phyloP scores from a whole-genome alignment of 2,797 vertebrate species.

The Nyctibius grandis region DNA sequence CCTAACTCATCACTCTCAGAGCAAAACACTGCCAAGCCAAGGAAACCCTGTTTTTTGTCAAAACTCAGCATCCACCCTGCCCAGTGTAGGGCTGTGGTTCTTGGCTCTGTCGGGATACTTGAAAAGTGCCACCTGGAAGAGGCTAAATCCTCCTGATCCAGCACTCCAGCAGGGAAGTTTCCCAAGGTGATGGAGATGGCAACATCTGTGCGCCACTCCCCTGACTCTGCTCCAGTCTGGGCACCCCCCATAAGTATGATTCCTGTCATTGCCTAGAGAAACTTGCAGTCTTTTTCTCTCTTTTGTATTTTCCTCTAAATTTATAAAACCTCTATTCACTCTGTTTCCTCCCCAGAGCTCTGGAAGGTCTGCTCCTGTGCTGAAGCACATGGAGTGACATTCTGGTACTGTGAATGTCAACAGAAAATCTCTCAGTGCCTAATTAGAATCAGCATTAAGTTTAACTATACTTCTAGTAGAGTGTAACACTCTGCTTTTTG shows the following conservation, averaged over 20 bases:
- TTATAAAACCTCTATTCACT: not conserved
- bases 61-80: not conserved
- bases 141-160: not conserved
- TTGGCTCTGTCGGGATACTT: not conserved
- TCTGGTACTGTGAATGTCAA: not conserved
- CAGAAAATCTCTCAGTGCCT: not conserved
- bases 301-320: not conserved
- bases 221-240: not conserved
- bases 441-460: not conserved
- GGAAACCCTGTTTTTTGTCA: accelerated
- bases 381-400: not conserved
- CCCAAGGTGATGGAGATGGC: not conserved
- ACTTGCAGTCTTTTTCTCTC: not conserved
- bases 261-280: not conserved
- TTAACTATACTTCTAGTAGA: not conserved
- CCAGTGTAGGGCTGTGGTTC: not conserved
- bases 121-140: not conserved
- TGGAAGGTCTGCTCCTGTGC: not conserved
- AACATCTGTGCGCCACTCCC: not conserved
- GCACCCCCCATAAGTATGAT: accelerated
- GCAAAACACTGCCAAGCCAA: not conserved
- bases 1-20: not conserved
- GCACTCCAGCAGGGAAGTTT: not conserved
- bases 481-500: not conserved
- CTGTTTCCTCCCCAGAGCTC: not conserved